Percentiles rank a stretch among this genome's conserved stretches.
phyloP scores from a whole-genome alignment of 2,113 vertebrate genomes.

The Pelvicachromis taeniatus region DNA sequence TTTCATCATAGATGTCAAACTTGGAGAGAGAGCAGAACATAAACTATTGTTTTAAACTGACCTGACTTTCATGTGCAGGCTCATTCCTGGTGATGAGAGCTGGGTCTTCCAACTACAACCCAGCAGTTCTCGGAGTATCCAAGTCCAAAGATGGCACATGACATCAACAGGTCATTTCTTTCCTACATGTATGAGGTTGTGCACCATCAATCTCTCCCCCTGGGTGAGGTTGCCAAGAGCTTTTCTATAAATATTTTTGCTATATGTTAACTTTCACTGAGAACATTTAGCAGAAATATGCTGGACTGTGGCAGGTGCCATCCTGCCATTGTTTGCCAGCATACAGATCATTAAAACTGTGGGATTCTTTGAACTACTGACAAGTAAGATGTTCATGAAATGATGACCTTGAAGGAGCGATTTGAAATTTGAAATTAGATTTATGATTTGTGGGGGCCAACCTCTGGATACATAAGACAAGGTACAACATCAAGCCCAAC shows the following conservation, averaged over 20 bases:
- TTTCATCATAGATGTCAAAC: not conserved
- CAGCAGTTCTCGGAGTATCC: not conserved
- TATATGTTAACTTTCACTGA: not conserved
- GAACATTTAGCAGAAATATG: not conserved
- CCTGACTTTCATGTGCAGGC: not conserved
- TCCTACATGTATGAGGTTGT: not conserved
- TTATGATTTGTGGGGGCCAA: not conserved
- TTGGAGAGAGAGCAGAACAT: not conserved
- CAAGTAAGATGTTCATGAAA: not conserved
- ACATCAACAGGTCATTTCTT: not conserved
- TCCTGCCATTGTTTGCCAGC: not conserved
- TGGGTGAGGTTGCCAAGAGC: not conserved
- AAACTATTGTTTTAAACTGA: not conserved
- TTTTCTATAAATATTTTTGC: not conserved
- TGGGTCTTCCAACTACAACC: not conserved
- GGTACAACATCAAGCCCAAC: not conserved
- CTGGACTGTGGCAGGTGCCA: not conserved
- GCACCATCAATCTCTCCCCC: not conserved
- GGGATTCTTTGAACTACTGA: not conserved
- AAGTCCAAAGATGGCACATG: not conserved
- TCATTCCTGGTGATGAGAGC: not conserved
- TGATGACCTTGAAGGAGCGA: not conserved
- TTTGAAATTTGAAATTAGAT: not conserved
- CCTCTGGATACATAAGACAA: not conserved
- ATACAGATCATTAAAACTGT: not conserved